phyloP scores from a whole-genome alignment of 1,140 invertebrate genomes.

The Tribolium madens region DNA sequence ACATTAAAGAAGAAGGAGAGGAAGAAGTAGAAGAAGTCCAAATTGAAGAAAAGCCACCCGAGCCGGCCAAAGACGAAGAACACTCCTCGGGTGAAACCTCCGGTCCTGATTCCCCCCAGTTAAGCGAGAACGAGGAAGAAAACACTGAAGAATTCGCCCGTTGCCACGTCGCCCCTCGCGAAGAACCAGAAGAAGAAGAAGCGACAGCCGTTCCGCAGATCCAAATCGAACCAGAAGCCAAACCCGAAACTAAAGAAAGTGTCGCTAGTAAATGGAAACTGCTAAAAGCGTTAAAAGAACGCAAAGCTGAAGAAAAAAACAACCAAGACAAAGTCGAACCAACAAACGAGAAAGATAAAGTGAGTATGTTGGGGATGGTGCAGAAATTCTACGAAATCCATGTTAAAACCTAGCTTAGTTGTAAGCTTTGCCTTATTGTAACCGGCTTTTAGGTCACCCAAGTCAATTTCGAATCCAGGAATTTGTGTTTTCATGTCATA shows the following conservation, averaged over 20 bases:
- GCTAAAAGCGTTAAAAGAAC: conserved; percentile 87
- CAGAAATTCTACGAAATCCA: conserved; percentile 74
- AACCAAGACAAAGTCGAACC: conserved; percentile 71
- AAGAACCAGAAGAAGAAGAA: conserved; percentile 51
- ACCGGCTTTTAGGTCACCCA: not conserved
- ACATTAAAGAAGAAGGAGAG: conserved; percentile 50
- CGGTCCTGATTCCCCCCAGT: conserved; percentile 84
- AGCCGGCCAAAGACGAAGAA: conserved; percentile 64
- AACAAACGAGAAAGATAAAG: conserved; percentile 76
- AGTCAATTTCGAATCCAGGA: conserved; percentile 42
- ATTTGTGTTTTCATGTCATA: not conserved
- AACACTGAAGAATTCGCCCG: conserved; percentile 66
- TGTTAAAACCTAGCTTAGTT: conserved; percentile 70
- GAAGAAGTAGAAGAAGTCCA: conserved; percentile 68
- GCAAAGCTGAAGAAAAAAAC: conserved; percentile 87
- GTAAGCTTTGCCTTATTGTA: conserved; percentile 43
- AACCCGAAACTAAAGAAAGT: conserved; percentile 63
- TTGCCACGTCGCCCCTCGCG: conserved; percentile 62
- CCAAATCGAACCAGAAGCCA: conserved; percentile 65
- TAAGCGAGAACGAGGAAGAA: conserved; percentile 79
- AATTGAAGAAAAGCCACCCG: too few species aligned
- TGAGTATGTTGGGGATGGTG: conserved; percentile 71
- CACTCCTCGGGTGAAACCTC: conserved; percentile 86
- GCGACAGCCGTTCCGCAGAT: conserved; percentile 68
- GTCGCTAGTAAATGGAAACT: conserved; percentile 88